Evolutionary conservation across 2,797 vertebrate species (phyloP), one percentile per base, ranked within the genome.

Genomic region (Peromyscus attwateri): DNA sequence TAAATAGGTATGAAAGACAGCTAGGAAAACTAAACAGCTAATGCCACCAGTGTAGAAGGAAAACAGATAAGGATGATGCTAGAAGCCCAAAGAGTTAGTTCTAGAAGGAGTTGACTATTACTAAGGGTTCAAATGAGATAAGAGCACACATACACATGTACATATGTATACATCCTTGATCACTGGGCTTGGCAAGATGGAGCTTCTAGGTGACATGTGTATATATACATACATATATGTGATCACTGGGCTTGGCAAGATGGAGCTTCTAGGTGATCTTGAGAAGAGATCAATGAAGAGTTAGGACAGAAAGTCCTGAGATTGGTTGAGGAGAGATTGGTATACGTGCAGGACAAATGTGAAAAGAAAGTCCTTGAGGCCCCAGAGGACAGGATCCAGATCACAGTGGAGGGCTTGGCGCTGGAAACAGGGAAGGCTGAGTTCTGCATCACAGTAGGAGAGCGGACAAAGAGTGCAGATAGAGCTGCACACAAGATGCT

Each of bases 41-140:
- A 2, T 75, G 23, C 14, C 14, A 34, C 3, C 62, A 17, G 75
- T 60, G 34, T 16, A 92, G 40, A 46, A 79, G 34, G 46, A 77
- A 95, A 91, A 76, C 37, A 75, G 80, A 9, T 80, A 82, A 13
- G 2, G 6, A 0, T 85, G 49, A 37, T n/a, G 9, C 6, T 23
- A 81, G 79, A 81, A 82, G 23, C 12, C 55, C 55, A 77, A 90
- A 77, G 68, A 84, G 52, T 43, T 62, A 34, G 79, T 70, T 96
- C 68, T 70, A 84, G 40, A 73, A 87, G 31, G 27, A 94, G 62
- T 43, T n/a, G 46, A 23, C 5, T 87, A 40, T 87, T 83, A 80
- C 29, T 71, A 57, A 94, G 34, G 17, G 57, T 75, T 90, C 64
- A 60, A 6, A 4, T 87, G 52, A 43, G 70, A 55, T 77, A 21